These are phyloP conservation scores for Ceyx cyanopectus DNA, from an alignment of 2,113 vertebrate species.

Conservation along the genomic window DNA sequence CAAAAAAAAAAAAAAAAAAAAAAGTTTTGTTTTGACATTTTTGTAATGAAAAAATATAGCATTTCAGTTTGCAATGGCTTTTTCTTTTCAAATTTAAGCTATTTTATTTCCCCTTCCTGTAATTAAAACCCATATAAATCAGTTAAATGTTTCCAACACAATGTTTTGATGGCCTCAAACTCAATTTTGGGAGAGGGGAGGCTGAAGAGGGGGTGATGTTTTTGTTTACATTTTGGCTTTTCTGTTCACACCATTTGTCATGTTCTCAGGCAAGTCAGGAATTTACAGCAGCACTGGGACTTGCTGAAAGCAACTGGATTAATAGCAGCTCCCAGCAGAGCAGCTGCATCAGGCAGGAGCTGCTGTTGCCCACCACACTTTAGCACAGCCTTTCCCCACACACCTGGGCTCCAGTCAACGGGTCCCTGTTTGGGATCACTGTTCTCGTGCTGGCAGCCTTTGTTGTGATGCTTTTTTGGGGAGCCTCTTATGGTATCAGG, in stretches of 20 bases:
- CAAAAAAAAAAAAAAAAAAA: neutral
- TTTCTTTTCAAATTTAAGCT: neutral
- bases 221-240: constrained; percentile 52
- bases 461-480: neutral
- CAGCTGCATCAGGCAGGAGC: neutral
- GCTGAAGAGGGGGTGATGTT: neutral
- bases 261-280: constrained; percentile 24
- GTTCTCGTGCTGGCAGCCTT: neutral
- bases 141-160: constrained; percentile 2
- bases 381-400: neutral
- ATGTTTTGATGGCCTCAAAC: constrained; percentile 19
- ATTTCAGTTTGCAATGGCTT: neutral
- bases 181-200: neutral
- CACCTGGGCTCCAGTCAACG: fast-evolving
- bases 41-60: constrained; percentile 52
- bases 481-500: neutral
- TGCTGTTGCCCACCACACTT: neutral
- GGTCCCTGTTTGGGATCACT: neutral
- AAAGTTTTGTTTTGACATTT: constrained; percentile 31
- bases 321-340: constrained; percentile 17
- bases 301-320: constrained; percentile 47
- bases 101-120: fast-evolving
- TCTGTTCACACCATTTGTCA: constrained; percentile 42
- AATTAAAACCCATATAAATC: constrained; percentile 35
- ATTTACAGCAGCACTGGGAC: constrained; percentile 2